Base-by-base conservation (phyloP, 2,888 invertebrate genomes). In the Mimumesa dahlbomi region DNA sequence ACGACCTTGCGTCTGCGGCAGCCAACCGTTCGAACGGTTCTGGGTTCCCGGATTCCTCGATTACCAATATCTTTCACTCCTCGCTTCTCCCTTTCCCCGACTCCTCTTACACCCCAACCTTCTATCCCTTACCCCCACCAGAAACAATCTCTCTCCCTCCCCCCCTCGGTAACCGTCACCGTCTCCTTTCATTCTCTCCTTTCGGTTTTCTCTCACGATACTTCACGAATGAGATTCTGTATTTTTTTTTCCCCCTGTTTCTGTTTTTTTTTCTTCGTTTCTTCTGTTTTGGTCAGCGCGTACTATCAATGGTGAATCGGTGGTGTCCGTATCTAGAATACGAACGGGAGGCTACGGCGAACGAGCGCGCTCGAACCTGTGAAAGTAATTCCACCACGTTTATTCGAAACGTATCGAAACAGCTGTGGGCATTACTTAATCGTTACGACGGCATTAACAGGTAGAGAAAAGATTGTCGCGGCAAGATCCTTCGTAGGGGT, bases 1-100 rank as follows among this genome's bases (percentile, higher is more conserved):
- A 88, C 87, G 89, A 89, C 89, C 89, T 88, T 89, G 89, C 85
- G 82, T 84, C 86, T 85, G 84, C 76, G 83, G 83, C 82, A 84
- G 85, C 83, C 84, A 82, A 85, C 82, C 85, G 82, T 82, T 82
- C 84, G 85, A 85, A 86, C 84, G 85, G 83, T 86, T 86, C 85
- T 85, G 83, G 79, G 82, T 87, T 87, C 86, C 85, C 83, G 86
- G 84, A 86, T 87, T 87, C 87, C 85, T 85, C 87, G 86, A 87
- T 87, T 87, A 86, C 84, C 86, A 86, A 87, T 86, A 84, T 81
- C 81, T 81, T 76, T 81, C 80, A 69, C 82, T 80, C 70, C 67
- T 72, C 68, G 56, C 76, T 76, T 65, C 59, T 45, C 50, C 59
- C 58, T 54, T 46, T 42, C 57, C 49, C 7, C 48, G 34, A 22